phyloP scores from a whole-genome alignment of 2,888 invertebrate genomes.

The Urechis unicinctus region DNA sequence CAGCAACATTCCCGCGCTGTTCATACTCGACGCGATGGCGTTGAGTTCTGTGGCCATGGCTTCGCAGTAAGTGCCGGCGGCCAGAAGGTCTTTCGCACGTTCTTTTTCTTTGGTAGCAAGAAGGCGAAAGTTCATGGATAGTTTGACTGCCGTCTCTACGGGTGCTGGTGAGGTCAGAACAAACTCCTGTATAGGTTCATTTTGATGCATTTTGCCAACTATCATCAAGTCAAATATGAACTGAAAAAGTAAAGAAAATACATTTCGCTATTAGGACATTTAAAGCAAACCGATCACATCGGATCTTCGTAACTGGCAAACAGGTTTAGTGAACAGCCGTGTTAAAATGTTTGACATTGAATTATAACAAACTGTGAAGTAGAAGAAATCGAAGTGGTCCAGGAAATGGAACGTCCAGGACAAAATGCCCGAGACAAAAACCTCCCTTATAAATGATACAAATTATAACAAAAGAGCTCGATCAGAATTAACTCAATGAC shows the following conservation, averaged over 20 bases:
- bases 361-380: no score
- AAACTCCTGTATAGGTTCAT: conserved; percentile 95
- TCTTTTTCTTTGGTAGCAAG: conserved; percentile 94
- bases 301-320: no score
- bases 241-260: conserved; percentile 52
- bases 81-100: conserved; percentile 89
- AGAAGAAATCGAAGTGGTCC: no score
- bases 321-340: no score
- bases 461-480: no score
- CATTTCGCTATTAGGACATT: background rate
- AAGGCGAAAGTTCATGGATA: conserved; percentile 69
- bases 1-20: conserved; percentile 88
- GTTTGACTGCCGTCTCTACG: conserved; percentile 95
- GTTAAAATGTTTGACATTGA: no score
- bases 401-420: no score
- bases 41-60: conserved; percentile 94
- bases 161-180: conserved; percentile 98
- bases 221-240: conserved; percentile 98
- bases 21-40: conserved; percentile 86
- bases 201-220: conserved; percentile 84
- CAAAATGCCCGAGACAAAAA: no score
- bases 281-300: no score
- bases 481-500: no score
- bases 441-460: no score
- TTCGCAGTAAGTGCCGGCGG: conserved; percentile 87